Conservation (phyloP, 2,888 invertebrate genomes). For the Heliconius aoede region DNA sequence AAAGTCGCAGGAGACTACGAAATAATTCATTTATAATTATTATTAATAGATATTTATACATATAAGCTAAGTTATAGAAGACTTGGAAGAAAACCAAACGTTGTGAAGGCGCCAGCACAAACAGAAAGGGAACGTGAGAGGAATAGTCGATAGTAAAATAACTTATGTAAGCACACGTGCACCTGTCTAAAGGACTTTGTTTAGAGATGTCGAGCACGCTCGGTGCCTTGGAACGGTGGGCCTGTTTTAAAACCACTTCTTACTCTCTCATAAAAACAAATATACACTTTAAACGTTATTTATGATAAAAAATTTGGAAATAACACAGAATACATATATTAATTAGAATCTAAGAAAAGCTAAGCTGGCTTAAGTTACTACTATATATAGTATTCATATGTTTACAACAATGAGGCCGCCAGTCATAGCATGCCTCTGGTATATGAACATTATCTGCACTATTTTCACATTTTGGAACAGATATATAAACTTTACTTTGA, state of each 20-base stretch:
- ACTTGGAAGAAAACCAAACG: conserved; percentile 26
- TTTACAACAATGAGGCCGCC: conserved; percentile 37
- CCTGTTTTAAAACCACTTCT: conserved; percentile 53
- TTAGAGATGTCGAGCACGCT: conserved; percentile 56
- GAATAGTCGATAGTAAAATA: conserved; percentile 65
- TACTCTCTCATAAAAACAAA: conserved; percentile 38
- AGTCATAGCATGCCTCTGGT: conserved; percentile 47
- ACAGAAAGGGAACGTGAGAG: conserved; percentile 56
- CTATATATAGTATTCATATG: neutral
- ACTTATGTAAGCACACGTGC: conserved; percentile 72
- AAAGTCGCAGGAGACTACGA: neutral
- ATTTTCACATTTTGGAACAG: conserved; percentile 38
- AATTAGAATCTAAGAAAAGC: neutral
- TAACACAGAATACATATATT: neutral
- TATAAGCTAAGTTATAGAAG: conserved; percentile 3
- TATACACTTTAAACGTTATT: neutral
- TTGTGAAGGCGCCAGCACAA: conserved; percentile 43
- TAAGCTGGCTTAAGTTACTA: neutral
- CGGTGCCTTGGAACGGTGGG: conserved; percentile 46
- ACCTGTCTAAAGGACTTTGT: conserved; percentile 77
- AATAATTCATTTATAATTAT: neutral
- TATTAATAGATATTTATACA: neutral
- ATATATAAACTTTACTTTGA: conserved; percentile 47
- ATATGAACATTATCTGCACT: conserved; percentile 41
- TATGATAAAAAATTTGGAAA: neutral